These are phyloP conservation scores for Pseudopipra pipra DNA, from an alignment of 2,113 vertebrate genomes.

Conservation along the genomic window DNA sequence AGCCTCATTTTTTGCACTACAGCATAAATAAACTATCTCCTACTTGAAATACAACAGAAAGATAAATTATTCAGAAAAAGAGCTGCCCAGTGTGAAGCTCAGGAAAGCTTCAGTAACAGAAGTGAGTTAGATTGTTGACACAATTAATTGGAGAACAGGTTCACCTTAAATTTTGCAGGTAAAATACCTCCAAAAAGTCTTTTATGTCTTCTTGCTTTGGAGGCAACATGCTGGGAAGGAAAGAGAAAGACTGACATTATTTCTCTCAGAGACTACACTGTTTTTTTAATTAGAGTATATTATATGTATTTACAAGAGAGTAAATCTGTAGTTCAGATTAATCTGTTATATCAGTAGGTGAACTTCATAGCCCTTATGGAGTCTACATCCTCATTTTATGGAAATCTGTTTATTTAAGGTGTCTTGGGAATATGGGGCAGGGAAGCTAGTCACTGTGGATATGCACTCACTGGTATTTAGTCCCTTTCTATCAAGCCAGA, in stretches of 20 bases:
- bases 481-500: not conserved
- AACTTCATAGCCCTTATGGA: not conserved
- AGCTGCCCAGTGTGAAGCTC: not conserved
- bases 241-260: not conserved
- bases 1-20: rapidly evolving
- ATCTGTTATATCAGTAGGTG: not conserved
- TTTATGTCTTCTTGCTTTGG: not conserved
- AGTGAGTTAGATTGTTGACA: not conserved
- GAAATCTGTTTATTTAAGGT: not conserved
- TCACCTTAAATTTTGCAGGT: not conserved
- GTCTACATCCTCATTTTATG: not conserved
- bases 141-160: not conserved
- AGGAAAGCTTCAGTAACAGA: not conserved
- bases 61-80: not conserved
- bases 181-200: not conserved
- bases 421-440: not conserved
- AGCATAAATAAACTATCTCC: not conserved
- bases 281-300: not conserved
- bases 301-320: not conserved
- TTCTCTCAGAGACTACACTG: not conserved
- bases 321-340: not conserved
- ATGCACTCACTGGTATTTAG: not conserved
- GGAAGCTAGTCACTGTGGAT: not conserved
- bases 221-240: not conserved
- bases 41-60: not conserved